Percentiles rank a stretch among this genome's conserved stretches.
phyloP scores from a whole-genome alignment of 2,888 invertebrate genomes.

The Philonicus albiceps region DNA sequence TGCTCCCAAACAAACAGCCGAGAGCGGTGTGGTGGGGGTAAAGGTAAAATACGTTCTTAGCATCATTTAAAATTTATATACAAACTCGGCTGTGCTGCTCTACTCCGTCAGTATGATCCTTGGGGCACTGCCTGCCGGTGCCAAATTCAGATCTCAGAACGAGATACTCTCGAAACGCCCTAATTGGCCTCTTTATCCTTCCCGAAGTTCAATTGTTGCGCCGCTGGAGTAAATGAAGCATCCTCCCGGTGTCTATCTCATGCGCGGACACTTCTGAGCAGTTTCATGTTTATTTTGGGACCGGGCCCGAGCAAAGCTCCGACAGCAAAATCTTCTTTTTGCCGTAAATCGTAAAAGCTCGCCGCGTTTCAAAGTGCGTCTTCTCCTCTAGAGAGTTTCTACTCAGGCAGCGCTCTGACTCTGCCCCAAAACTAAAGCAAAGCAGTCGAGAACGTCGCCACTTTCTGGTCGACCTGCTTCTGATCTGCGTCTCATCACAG shows the following conservation, averaged over 20 bases:
- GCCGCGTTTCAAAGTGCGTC: background rate
- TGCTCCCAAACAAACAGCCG: background rate
- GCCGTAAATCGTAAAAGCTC: slow-evolving; percentile 1
- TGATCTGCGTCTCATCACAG: background rate
- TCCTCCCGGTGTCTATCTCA: background rate
- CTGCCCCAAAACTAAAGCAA: background rate
- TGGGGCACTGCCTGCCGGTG: background rate
- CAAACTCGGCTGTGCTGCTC: background rate
- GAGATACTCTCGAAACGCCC: background rate
- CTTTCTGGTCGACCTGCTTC: background rate
- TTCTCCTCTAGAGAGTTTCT: background rate
- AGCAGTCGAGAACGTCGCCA: background rate
- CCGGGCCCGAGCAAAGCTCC: background rate
- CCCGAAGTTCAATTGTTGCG: slow-evolving; percentile 4
- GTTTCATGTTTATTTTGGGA: background rate
- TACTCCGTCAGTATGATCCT: background rate
- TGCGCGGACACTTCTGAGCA: background rate
- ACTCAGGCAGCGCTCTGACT: background rate
- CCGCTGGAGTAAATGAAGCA: background rate
- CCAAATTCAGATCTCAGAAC: background rate
- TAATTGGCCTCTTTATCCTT: background rate
- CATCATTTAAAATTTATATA: background rate
- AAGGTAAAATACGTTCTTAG: background rate
- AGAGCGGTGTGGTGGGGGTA: background rate
- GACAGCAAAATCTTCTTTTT: background rate